Evolutionary conservation across 2,888 invertebrate genomes (phyloP).

Genomic region (Melangyna quadrimaculata): DNA sequence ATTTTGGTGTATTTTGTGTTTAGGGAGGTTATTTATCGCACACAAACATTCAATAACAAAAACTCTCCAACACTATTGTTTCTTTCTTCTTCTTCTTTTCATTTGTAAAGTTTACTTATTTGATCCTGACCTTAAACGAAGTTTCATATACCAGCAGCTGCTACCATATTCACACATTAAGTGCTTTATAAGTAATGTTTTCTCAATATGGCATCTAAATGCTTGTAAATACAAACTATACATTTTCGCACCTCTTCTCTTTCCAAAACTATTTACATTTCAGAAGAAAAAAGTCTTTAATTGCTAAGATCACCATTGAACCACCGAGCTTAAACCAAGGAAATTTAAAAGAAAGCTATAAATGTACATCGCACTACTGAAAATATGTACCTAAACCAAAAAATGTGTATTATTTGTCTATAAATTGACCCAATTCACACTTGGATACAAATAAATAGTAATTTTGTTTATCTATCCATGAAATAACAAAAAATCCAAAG

Average conservation of each 20-base stretch:
- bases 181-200: not conserved
- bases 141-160: not conserved
- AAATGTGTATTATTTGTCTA: constrained; percentile 34
- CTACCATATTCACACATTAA: not conserved
- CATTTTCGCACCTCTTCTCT: not conserved
- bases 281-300: not conserved
- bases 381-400: constrained; percentile 24
- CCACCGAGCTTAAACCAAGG: not conserved
- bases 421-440: constrained; percentile 67
- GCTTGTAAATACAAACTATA: not conserved
- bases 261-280: not conserved
- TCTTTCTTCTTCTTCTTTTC: too few relatives aligned
- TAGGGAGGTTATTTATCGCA: too few relatives aligned
- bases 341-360: not conserved
- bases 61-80: too few relatives aligned
- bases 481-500: constrained; percentile 10
- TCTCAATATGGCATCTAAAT: not conserved
- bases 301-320: constrained; percentile 12
- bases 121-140: not conserved
- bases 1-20: too few relatives aligned
- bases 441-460: constrained; percentile 65
- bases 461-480: constrained; percentile 58
- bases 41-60: too few relatives aligned
- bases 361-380: too few relatives aligned
- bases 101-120: not conserved